These are phyloP conservation scores for Cladopsammia gracilis DNA, from an alignment of 64 coral and sea anemone genomes.

Conservation along the genomic window DNA sequence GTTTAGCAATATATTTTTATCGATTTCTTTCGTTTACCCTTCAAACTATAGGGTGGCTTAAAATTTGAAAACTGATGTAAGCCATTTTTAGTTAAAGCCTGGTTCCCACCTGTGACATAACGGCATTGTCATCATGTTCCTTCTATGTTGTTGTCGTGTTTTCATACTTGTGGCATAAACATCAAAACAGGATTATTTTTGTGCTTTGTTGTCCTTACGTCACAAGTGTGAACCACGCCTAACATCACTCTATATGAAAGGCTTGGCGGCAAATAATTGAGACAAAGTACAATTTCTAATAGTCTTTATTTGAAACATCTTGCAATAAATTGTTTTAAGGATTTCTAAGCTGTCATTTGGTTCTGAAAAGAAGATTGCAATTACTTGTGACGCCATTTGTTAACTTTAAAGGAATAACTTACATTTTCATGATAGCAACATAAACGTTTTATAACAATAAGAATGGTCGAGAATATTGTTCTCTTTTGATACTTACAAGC, in stretches of 20 bases:
- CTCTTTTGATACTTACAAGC: slow-evolving; percentile 26
- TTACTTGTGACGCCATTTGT: slow-evolving; percentile 7
- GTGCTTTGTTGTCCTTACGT: slow-evolving; percentile 44
- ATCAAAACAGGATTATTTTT: slow-evolving; percentile 64
- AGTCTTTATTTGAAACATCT: slow-evolving; percentile 64
- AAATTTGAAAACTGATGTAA: slow-evolving; percentile 44
- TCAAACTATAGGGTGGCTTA: slow-evolving; percentile 21
- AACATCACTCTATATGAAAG: slow-evolving; percentile 15
- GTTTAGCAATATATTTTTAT: no score
- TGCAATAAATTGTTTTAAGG: slow-evolving; percentile 59
- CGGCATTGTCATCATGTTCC: slow-evolving; percentile 41
- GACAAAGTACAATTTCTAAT: slow-evolving; percentile 52
- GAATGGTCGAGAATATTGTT: slow-evolving; percentile 23
- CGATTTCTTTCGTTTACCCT: no score
- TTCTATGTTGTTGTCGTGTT: slow-evolving; percentile 43
- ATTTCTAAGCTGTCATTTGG: slow-evolving; percentile 59
- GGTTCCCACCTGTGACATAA: slow-evolving; percentile 41
- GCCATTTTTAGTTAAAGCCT: no score
- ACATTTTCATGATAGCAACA: slow-evolving; percentile 54
- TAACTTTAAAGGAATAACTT: slow-evolving; percentile 58
- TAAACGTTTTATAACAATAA: slow-evolving; percentile 47
- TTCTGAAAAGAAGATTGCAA: slow-evolving; percentile 45
- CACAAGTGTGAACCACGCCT: slow-evolving; percentile 54
- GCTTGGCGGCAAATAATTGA: slow-evolving; percentile 58
- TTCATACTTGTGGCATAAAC: slow-evolving; percentile 54